These are phyloP conservation scores for Mustela nigripes DNA, from an alignment of 2,113 vertebrate genomes.

Conservation along the genomic window DNA sequence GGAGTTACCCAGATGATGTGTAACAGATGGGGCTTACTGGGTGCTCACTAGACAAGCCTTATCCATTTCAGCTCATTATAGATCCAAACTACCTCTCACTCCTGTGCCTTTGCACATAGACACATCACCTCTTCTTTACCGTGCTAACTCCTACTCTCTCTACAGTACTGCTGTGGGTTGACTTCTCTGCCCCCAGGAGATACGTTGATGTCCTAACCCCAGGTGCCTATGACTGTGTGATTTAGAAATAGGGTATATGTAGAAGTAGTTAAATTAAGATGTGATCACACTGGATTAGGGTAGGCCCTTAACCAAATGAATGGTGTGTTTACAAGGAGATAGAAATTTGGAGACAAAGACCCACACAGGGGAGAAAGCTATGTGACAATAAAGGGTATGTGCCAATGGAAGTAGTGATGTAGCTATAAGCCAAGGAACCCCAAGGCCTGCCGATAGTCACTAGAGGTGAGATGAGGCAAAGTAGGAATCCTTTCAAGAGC, in stretches of 20 bases:
- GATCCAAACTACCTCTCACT: background rate
- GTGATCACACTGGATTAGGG: background rate
- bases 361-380: background rate
- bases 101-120: background rate
- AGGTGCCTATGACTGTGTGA: background rate
- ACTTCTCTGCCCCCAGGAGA: background rate
- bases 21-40: background rate
- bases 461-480: background rate
- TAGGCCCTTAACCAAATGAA: background rate
- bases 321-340: background rate
- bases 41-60: background rate
- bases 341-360: background rate
- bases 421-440: background rate
- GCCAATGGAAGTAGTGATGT: background rate
- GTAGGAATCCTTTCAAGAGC: background rate
- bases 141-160: background rate
- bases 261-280: background rate
- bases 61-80: background rate
- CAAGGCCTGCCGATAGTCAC: too few relatives aligned
- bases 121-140: background rate
- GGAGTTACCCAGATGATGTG: background rate
- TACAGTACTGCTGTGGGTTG: background rate
- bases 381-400: background rate
- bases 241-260: background rate
- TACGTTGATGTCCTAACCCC: background rate